Percentiles rank a stretch among this genome's conserved stretches.
These are phyloP conservation scores for Meloidogyne floridensis DNA, from an alignment of 1,140 invertebrate genomes.

Conservation along the genomic window DNA sequence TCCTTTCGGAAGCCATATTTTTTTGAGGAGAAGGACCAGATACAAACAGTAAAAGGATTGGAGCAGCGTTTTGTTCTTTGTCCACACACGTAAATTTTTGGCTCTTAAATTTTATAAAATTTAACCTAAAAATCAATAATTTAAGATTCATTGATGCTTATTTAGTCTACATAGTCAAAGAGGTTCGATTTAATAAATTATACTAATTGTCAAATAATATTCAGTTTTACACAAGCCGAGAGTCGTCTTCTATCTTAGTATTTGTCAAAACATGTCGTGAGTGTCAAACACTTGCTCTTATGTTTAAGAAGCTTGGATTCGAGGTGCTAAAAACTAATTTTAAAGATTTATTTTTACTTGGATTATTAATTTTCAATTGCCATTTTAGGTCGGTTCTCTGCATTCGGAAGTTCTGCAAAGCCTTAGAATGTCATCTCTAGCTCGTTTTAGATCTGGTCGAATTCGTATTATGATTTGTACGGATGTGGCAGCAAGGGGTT, in stretches of 20 bases:
- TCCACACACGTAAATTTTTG: slow-evolving; percentile 72
- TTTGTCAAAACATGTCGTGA: slow-evolving; percentile 63
- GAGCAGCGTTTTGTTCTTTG: slow-evolving; percentile 65
- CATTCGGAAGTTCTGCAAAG: slow-evolving; percentile 58
- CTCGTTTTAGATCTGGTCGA: slow-evolving; percentile 42
- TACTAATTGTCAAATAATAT: slow-evolving; percentile 69
- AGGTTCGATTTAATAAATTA: slow-evolving; percentile 1
- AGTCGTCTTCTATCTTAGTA: slow-evolving; percentile 53
- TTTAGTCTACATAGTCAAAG: slow-evolving; percentile 82
- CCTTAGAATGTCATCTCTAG: slow-evolving; percentile 31
- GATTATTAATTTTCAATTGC: not conserved
- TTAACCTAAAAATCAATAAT: not conserved
- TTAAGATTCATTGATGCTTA: slow-evolving; percentile 87
- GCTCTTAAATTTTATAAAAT: not conserved
- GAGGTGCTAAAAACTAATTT: slow-evolving; percentile 35
- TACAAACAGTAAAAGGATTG: slow-evolving; percentile 68
- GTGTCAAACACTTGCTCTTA: slow-evolving; percentile 62
- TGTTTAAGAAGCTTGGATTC: slow-evolving; percentile 62
- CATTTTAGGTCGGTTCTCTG: slow-evolving; percentile 52
- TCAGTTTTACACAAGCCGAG: slow-evolving; percentile 35
- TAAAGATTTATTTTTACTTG: too few relatives aligned
- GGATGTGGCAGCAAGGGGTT: slow-evolving; percentile 65
- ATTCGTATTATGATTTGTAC: slow-evolving; percentile 53
- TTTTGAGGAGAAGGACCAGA: slow-evolving; percentile 70
- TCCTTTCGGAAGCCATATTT: slow-evolving; percentile 69